phyloP scores from a whole-genome alignment of 2,888 invertebrate species.

The Rhyacophila evoluta region DNA sequence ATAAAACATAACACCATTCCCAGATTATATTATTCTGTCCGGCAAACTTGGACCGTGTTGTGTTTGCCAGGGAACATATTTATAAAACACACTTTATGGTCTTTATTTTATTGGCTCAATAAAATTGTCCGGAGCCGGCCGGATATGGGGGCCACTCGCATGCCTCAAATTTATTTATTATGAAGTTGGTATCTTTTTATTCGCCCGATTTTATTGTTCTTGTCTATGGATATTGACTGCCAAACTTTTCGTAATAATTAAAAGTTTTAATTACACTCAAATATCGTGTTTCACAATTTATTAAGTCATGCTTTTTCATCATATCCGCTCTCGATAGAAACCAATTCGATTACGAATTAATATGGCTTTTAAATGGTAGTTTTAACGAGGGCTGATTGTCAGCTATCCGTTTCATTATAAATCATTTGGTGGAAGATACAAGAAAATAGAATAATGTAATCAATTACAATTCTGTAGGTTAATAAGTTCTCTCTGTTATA shows the following conservation, averaged over 20 bases:
- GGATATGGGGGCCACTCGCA: conserved; percentile 28
- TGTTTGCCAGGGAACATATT: conserved; percentile 49
- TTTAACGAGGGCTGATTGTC: too few relatives aligned
- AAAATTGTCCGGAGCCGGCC: conserved; percentile 41
- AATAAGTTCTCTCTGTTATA: too few relatives aligned
- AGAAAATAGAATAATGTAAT: too few relatives aligned
- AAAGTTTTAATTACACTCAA: background rate
- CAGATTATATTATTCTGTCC: conserved; percentile 16
- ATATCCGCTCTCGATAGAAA: too few relatives aligned
- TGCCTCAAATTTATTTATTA: conserved; percentile 34
- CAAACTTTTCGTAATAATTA: conserved; percentile 13
- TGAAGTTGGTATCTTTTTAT: conserved; percentile 29
- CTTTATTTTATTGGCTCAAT: conserved; percentile 45
- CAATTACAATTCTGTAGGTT: too few relatives aligned
- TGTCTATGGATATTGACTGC: conserved; percentile 27
- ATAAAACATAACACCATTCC: conserved; percentile 22
- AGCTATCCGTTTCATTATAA: too few relatives aligned
- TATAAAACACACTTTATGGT: conserved; percentile 46
- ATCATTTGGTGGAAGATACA: too few relatives aligned
- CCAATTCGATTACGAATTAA: too few relatives aligned
- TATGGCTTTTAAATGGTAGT: too few relatives aligned
- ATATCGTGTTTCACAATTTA: background rate
- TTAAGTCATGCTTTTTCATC: background rate
- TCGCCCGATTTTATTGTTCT: conserved; percentile 28
- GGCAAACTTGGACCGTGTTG: conserved; percentile 11